phyloP scores from a whole-genome alignment of 1,140 invertebrate genomes.

The Caenorhabditis elegans region WBcel235 BX284604.4:8271001-8271500 shows the following conservation, averaged over 20 bases:
- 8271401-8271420: background rate
- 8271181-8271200: background rate
- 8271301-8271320: background rate
- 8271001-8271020: no score
- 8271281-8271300: background rate
- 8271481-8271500: no score
- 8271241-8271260: background rate
- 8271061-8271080: background rate
- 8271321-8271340: background rate
- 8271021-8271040: no score
- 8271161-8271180: background rate
- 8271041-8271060: no score
- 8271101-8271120: background rate
- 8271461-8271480: no score
- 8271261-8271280: constrained; percentile 14
- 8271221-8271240: background rate
- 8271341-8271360: background rate
- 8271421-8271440: no score
- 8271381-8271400: background rate
- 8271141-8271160: no score
- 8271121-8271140: background rate
- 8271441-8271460: no score
- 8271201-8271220: background rate
- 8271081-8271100: background rate
- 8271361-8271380: background rate